These are phyloP conservation scores for Pseudopleuronectes americanus DNA, from an alignment of 2,797 vertebrate species.

Conservation along the genomic window DNA sequence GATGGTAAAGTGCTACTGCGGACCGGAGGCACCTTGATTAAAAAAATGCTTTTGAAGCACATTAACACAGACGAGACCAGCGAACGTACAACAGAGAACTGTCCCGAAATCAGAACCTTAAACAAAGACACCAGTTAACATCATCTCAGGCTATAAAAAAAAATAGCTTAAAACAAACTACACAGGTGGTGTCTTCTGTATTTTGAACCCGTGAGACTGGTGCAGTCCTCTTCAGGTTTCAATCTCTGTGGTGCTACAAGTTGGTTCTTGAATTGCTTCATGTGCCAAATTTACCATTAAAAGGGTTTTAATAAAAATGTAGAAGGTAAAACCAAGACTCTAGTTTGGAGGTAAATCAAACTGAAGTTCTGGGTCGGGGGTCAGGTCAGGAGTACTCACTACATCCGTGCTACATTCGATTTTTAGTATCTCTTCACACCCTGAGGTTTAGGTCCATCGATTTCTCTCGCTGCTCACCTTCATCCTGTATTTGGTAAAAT, in stretches of 20 bases:
- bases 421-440: constrained; percentile 79
- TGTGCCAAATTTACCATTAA: constrained; percentile 68
- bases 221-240: constrained; percentile 47
- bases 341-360: constrained; percentile 64
- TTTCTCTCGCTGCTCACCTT: constrained; percentile 60
- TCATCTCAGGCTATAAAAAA: constrained; percentile 58
- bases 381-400: constrained; percentile 54
- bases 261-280: constrained; percentile 62
- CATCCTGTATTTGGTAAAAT: constrained; percentile 74
- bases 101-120: constrained; percentile 43
- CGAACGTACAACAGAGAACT: constrained; percentile 58
- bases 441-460: constrained; percentile 83
- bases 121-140: constrained; percentile 61
- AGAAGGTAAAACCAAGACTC: constrained; percentile 45
- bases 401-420: constrained; percentile 82
- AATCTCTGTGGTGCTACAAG: constrained; percentile 64
- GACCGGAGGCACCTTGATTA: constrained; percentile 77
- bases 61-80: constrained; percentile 63
- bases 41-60: constrained; percentile 64
- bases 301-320: constrained; percentile 67
- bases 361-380: constrained; percentile 52
- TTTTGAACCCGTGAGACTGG: constrained; percentile 48
- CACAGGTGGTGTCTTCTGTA: constrained; percentile 66
- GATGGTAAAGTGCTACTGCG: constrained; percentile 79
- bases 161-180: constrained; percentile 61